These are phyloP conservation scores for Danio rerio DNA, from an alignment of 2,113 vertebrate genomes.

Conservation along the genomic window GRCz12tu NC_133180.1:52438501-52439000, in stretches of 20 bases:
- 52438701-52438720: constrained; percentile 76
- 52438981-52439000: background rate
- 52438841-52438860: too few species aligned
- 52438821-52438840: constrained; percentile 73
- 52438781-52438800: constrained; percentile 70
- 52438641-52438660: constrained; percentile 24
- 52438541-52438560: constrained; percentile 40
- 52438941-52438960: constrained; percentile 29
- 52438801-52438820: constrained; percentile 67
- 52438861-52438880: constrained; percentile 33
- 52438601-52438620: constrained; percentile 26
- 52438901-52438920: constrained; percentile 15
- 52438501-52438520: constrained; percentile 50
- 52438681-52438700: constrained; percentile 61
- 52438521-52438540: constrained; percentile 38
- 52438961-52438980: constrained; percentile 19
- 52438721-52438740: constrained; percentile 74
- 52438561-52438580: constrained; percentile 30
- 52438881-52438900: constrained; percentile 35
- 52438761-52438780: constrained; percentile 81
- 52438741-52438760: constrained; percentile 71
- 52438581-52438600: constrained; percentile 11
- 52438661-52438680: constrained; percentile 51
- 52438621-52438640: constrained; percentile 30
- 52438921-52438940: constrained; percentile 5